Evolutionary conservation across 2,113 vertebrate species (phyloP).

Genomic region (Scytalopus superciliaris): DNA sequence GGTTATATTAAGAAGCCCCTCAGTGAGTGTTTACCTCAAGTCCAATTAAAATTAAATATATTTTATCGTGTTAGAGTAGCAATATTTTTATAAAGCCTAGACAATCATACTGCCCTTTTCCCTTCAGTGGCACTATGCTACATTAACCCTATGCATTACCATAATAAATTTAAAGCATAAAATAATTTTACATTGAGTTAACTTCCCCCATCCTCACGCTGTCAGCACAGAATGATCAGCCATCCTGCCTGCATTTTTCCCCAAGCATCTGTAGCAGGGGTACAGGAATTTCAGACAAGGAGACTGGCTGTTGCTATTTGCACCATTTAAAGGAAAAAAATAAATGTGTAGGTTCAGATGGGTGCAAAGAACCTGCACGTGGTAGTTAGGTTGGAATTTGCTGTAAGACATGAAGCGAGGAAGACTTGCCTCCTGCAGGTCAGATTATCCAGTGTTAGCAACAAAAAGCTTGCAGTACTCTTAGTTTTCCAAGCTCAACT

Average conservation of each 20-base stretch:
- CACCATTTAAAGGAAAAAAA: background rate
- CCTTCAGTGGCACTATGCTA: background rate
- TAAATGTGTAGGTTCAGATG: background rate
- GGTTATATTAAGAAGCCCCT: background rate
- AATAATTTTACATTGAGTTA: background rate
- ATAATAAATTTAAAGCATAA: background rate
- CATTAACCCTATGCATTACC: background rate
- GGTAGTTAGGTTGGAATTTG: background rate
- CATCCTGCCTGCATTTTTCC: background rate
- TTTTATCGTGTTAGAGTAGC: background rate
- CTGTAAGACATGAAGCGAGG: background rate
- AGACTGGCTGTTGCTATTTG: background rate
- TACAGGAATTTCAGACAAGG: background rate
- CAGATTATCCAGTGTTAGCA: background rate
- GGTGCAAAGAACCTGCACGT: background rate
- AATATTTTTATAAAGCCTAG: conserved; percentile 22
- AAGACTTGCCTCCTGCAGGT: background rate
- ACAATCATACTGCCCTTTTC: conserved; percentile 29
- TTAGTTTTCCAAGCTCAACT: background rate
- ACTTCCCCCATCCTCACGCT: background rate
- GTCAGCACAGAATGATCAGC: background rate
- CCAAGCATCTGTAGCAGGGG: background rate
- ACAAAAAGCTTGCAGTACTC: background rate
- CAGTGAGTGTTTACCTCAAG: background rate
- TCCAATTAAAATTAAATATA: background rate